These are phyloP conservation scores for Argynnis bischoffii DNA, from an alignment of 2,888 invertebrate species.

Conservation along the genomic window DNA sequence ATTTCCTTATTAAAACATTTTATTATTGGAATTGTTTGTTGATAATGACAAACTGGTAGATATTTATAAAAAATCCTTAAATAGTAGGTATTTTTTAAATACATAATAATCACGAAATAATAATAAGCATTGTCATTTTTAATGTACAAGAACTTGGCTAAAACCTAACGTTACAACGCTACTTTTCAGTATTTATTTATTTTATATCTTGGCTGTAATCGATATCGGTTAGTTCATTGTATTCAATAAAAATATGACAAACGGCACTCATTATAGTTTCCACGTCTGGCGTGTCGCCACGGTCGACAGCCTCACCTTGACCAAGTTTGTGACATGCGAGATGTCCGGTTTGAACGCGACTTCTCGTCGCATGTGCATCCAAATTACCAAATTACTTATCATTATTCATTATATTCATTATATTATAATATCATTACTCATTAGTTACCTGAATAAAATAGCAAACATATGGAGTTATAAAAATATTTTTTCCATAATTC, in stretches of 20 bases:
- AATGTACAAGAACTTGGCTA: too few relatives aligned
- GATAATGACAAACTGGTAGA: too few relatives aligned
- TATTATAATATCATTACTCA: too few relatives aligned
- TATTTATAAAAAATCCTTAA: too few relatives aligned
- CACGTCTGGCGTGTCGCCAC: constrained; percentile 73
- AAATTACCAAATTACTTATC: constrained; percentile 51
- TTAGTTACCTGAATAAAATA: neutral
- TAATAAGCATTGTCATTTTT: too few relatives aligned
- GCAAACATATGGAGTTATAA: too few relatives aligned
- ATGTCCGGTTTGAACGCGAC: constrained; percentile 52
- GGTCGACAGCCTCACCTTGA: constrained; percentile 76
- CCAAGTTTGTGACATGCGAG: constrained; percentile 67
- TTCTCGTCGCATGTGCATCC: constrained; percentile 49
- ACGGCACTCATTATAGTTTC: constrained; percentile 58
- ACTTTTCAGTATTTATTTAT: neutral
- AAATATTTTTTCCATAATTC: too few relatives aligned
- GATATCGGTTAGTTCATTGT: constrained; percentile 25
- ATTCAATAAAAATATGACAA: constrained; percentile 68
- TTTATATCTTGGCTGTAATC: constrained; percentile 19
- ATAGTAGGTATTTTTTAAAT: too few relatives aligned
- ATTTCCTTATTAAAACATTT: constrained; percentile 50
- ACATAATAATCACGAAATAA: too few relatives aligned
- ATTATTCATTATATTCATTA: too few relatives aligned
- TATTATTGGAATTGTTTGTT: neutral
- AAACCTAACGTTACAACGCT: neutral